Base-by-base conservation (phyloP, 2,797 vertebrate genomes). In the Helarctos malayanus region DNA sequence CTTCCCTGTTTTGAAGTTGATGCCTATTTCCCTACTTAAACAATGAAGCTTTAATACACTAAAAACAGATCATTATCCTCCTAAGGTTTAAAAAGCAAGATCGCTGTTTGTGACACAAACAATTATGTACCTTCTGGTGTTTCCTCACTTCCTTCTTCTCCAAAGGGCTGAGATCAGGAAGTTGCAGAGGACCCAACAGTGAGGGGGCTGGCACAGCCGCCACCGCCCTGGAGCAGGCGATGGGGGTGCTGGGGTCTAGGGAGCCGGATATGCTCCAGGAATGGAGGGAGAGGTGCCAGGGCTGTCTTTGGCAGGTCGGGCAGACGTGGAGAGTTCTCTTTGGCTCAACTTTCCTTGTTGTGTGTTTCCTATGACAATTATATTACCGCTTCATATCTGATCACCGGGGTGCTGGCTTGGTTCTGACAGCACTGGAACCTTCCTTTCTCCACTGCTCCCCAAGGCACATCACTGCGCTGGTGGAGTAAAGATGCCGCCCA, bases 51-150 rank as follows among this genome's bases (percentile, higher is more conserved):
- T 92, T 95, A 71, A 93, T 91, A 47, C 35, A 80, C 89, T 84
- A 6, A 19, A 97, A 96, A 54, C 85, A 81, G 92, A 41, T 92
- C 47, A 90, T 97, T 98, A 89, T 91, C 65, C 82, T 91, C 7
- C 75, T 47, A 83, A 97, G 89, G 35, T 97, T 98, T 54, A 12
- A 92, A 96, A 97, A 65, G 49, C 71, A 80, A 89, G 61, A 41
- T 41, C 87, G 29, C 92, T 97, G 19, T 89, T 97, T 96, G 27
- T 93, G 91, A 94, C 91, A 41, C 69, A 86, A 94, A 75, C 75
- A 95, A 76, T 98, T 96, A 93, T 69, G 92, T 94, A 76, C 92
- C 81, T 96, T 97, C 96, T 95, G 93, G 65, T 76, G 91, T 82
- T 92, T 45, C 89, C 80, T n/a, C 23, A 49, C 78, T 45, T 89